A percentile compares a stretch with the other conserved stretches of the same genome.
Conservation (phyloP, 2,113 vertebrate genomes). For the Ivindomyrus marchei region DNA sequence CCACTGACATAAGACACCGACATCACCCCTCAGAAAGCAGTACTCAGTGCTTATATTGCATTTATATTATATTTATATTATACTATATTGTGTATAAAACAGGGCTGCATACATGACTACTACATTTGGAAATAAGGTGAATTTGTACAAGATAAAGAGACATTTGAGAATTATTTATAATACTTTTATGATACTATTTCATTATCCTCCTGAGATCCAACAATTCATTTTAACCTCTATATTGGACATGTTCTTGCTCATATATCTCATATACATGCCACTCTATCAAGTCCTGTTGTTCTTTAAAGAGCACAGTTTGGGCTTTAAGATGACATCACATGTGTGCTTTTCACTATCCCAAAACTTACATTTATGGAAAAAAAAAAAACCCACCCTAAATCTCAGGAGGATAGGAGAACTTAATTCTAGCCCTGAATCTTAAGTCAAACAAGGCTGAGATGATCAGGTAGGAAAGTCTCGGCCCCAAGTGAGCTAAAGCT, state of each 20-base stretch:
- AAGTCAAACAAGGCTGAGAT: not conserved
- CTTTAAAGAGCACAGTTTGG: not conserved
- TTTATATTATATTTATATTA: too few species aligned
- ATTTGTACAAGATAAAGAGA: not conserved
- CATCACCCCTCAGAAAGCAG: not conserved
- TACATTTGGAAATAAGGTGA: not conserved
- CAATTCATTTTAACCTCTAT: not conserved
- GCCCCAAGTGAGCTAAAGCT: not conserved
- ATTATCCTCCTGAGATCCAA: not conserved
- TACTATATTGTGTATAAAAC: not conserved
- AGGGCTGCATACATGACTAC: not conserved
- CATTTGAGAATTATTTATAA: not conserved
- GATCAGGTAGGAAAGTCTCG: not conserved
- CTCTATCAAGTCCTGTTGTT: not conserved
- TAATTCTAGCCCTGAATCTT: not conserved
- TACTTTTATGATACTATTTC: not conserved
- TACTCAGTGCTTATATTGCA: not conserved
- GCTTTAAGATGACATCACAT: not conserved
- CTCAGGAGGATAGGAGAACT: not conserved
- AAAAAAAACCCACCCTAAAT: not conserved
- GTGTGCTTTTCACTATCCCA: not conserved
- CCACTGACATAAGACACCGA: constrained; percentile 25
- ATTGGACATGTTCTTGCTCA: not conserved
- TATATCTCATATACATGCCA: not conserved
- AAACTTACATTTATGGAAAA: not conserved